A percentile compares a stretch with the other conserved stretches of the same genome.
These are phyloP conservation scores for Vanessa tameamea DNA, from an alignment of 1,140 invertebrate genomes.

Conservation along the genomic window DNA sequence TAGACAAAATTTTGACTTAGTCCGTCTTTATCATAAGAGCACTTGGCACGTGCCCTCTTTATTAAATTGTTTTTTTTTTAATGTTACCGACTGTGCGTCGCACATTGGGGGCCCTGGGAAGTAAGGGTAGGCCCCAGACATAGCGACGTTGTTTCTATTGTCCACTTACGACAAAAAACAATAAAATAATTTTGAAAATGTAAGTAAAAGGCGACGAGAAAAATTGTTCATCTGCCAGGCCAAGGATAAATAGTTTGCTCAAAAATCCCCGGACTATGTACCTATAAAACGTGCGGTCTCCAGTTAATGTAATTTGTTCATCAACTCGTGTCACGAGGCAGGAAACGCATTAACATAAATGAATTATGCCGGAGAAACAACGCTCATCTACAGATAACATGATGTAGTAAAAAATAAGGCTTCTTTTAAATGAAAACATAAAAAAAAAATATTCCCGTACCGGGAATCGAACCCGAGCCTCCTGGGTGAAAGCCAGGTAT, in stretches of 20 bases:
- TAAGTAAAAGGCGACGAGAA: no score
- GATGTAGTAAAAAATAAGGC: background rate
- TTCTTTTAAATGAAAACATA: background rate
- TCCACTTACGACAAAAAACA: no score
- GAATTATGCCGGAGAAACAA: constrained; percentile 1
- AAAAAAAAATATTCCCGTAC: constrained; percentile 43
- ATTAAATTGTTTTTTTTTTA: no score
- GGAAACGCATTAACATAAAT: constrained; percentile 21
- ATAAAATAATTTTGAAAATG: no score
- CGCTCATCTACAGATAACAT: background rate
- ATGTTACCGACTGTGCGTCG: no score
- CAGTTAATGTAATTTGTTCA: background rate
- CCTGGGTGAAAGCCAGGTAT: constrained; percentile 56
- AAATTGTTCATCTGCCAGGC: no score
- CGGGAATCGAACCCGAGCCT: constrained; percentile 56
- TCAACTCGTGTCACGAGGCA: background rate
- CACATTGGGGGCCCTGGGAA: no score
- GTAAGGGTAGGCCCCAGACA: no score
- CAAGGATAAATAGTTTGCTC: background rate
- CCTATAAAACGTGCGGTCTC: background rate
- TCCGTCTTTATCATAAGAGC: no score
- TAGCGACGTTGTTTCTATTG: no score
- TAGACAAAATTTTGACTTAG: no score
- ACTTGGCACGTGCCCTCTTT: no score
- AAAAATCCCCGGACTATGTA: background rate